Conservation (phyloP, 2,888 invertebrate species). For the Platynereis dumerilii region DNA sequence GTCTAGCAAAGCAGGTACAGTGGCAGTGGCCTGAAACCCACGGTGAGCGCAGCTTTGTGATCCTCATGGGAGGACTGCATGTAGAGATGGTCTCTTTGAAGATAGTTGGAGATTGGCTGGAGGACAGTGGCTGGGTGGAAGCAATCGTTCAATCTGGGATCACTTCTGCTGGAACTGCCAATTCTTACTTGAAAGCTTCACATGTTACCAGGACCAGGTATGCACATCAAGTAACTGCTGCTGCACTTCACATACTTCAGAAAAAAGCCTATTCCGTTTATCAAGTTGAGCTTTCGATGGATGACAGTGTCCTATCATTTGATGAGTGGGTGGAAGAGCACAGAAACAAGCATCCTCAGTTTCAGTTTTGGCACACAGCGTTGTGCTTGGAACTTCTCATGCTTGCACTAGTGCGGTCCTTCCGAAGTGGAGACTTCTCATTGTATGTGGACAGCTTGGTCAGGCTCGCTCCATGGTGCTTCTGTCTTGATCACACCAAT, state of each 20-base stretch:
- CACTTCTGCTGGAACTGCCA: slow-evolving; percentile 8
- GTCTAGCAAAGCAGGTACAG: slow-evolving; percentile 12
- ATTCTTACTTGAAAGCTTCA: slow-evolving; percentile 8
- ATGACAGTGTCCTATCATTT: slow-evolving; percentile 2
- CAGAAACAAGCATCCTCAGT: slow-evolving; percentile 10
- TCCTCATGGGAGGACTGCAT: slow-evolving; percentile 19
- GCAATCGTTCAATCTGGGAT: slow-evolving; percentile 13
- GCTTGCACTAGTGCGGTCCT: neutral
- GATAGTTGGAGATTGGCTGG: too few species aligned
- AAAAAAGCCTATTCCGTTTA: neutral
- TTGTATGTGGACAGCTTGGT: neutral
- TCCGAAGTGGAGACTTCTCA: neutral
- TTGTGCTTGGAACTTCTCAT: slow-evolving; percentile 14
- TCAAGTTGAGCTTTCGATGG: too few species aligned
- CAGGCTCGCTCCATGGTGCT: slow-evolving; percentile 11
- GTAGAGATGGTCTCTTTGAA: slow-evolving; percentile 26
- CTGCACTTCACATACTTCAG: slow-evolving; percentile 12
- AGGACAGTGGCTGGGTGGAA: too few species aligned
- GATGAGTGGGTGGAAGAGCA: slow-evolving; percentile 20
- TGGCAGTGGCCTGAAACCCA: slow-evolving; percentile 14
- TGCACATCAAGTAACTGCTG: slow-evolving; percentile 14
- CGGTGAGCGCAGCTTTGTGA: slow-evolving; percentile 25
- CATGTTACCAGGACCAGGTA: slow-evolving; percentile 16
- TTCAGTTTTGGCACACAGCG: slow-evolving; percentile 17
- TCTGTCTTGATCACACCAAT: slow-evolving; percentile 16